Base-by-base conservation (phyloP, 2,113 vertebrate species). In the Trichomycterus rosablanca region DNA sequence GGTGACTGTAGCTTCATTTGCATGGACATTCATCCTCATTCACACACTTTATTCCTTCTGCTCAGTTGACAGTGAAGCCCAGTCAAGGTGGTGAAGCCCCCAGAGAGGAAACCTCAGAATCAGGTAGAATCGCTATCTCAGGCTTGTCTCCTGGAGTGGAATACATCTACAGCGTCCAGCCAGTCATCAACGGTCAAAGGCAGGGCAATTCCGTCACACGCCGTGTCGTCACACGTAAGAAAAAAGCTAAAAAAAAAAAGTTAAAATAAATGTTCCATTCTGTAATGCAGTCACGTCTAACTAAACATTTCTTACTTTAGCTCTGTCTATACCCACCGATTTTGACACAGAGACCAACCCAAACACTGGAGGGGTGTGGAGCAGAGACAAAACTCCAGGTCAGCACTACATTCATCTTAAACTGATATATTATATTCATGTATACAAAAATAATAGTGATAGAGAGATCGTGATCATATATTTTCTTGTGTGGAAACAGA, bases 281-380 rank as follows among this genome's bases (percentile, higher is more conserved):
- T n/a, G n/a, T 23, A 19, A 14, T n/a, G 15, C 5, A 40, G 43
- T 46, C n/a, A 3, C 19, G 11, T 53, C 4, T 28, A 4, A 30
- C 26, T 30, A 7, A 30, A 37, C 7, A 11, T 59, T 46, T 16
- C 26, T 30, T 1, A 34, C 49, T 50, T 24, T 70, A 98, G 95
- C 91, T 15, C 52, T 97, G 44, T 89, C 95, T 69, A 93, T 94
- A 45, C 93, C 95, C 2, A 91, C 86, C 7, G 86, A 92, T 3
- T 7, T 7, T 7, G 88, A 86, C 63, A 88, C 90, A 1, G 79
- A 83, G 80, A 91, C 40, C 83, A 96, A 20, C 80, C 76, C 0
- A 91, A 96, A 12, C 90, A 89, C 0, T n/a, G n/a, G n/a, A n/a
- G n/a, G n/a, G n/a, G n/a, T n/a, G n/a, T 98, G 95, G 95, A 87